Evolutionary conservation across 2,797 vertebrate species (phyloP), one percentile per base, ranked within the genome.

Genomic region (Notolabrus celidotus): DNA sequence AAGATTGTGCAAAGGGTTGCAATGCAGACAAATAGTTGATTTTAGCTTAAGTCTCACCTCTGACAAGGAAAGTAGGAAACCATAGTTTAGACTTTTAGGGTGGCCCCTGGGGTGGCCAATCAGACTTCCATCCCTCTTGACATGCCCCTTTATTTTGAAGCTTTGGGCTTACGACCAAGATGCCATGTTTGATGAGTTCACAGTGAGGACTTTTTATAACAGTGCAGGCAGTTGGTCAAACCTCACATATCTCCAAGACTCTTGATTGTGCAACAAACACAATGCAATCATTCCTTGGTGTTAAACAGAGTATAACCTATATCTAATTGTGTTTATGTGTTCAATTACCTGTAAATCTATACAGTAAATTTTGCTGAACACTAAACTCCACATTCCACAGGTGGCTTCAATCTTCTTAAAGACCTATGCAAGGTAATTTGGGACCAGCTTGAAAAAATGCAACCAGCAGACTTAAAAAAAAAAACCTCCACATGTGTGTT

Each of bases 361-460:
- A 16, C 3, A 52, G 46, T 27, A 1, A 16, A 47, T 51, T 23
- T 39, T 61, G 10, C 20, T 59, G 17, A 68, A 36, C 22, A 51
- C 25, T 17, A 31, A 57, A 17, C 41, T 54, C 57, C 49, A 49
- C 31, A 42, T 47, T 71, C 43, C 4, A 17, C 65, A 72, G 50
- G 79, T 71, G 71, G 66, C 47, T 67, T 70, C 58, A 67, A 59
- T 84, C 51, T 65, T 74, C 46, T 56, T 9, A 51, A 41, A 73
- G 42, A 46, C 25, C 60, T 55, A 55, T 36, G 55, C 56, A 39
- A 57, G 63, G 12, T 45, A 73, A 47, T 56, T 65, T 25, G 45
- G 53, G 55, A 68, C 63, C 25, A 27, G 36, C 31, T 38, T 31
- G 19, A 45, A 43, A 34, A 54, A 43, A 54, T 19, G 22, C 34